Conservation (phyloP, 2,888 invertebrate species). For the Ormyrus labotus region DNA sequence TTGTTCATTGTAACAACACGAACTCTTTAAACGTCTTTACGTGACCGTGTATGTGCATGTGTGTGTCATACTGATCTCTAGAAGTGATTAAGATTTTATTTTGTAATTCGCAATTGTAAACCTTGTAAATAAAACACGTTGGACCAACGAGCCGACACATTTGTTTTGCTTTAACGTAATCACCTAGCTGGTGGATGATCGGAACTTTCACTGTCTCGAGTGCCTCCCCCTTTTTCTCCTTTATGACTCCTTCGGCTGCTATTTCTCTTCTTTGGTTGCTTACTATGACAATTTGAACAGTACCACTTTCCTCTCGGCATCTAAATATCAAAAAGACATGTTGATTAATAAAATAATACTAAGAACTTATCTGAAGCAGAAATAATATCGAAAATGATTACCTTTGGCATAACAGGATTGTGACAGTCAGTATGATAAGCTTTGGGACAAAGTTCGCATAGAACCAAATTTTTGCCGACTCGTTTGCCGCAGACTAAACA, state of each 20-base stretch:
- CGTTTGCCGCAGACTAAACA: constrained; percentile 95
- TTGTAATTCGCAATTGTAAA: constrained; percentile 58
- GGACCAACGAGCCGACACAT: constrained; percentile 65
- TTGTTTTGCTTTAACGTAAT: constrained; percentile 73
- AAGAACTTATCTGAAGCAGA: background rate
- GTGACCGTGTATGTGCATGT: constrained; percentile 52
- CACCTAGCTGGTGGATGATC: constrained; percentile 79
- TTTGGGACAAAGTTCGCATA: constrained; percentile 93
- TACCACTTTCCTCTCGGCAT: constrained; percentile 92
- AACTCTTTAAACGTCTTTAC: constrained; percentile 21
- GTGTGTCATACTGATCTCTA: constrained; percentile 48
- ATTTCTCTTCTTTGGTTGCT: constrained; percentile 83
- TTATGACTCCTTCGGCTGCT: constrained; percentile 75
- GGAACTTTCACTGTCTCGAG: constrained; percentile 79
- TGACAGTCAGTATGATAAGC: constrained; percentile 96
- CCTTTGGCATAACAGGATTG: constrained; percentile 89
- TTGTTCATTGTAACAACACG: constrained; percentile 30
- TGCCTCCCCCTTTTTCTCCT: constrained; percentile 56
- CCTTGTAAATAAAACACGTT: constrained; percentile 65
- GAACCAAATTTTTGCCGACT: constrained; percentile 83
- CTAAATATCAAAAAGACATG: constrained; percentile 67
- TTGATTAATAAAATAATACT: background rate
- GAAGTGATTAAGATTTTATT: constrained; percentile 53
- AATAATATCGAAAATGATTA: constrained; percentile 64
- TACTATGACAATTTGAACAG: constrained; percentile 90